Percentiles rank a stretch among this genome's conserved stretches.
Conservation (phyloP, 2,113 vertebrate species). For the Podocnemis expansa region DNA sequence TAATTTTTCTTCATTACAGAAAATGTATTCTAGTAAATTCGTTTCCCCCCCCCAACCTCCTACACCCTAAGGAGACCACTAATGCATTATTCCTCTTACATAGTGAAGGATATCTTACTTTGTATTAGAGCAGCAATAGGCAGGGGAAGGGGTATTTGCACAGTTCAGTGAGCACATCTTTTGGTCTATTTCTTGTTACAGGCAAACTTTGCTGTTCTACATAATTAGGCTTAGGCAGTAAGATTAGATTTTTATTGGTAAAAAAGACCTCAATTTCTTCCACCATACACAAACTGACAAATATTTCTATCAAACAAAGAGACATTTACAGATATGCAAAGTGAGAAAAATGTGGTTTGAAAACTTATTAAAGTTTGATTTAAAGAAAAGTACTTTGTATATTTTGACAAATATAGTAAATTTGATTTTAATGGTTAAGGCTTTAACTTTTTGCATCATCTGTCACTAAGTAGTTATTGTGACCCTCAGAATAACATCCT, state of each 20-base stretch:
- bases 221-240: background rate
- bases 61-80: conserved; percentile 22
- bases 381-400: background rate
- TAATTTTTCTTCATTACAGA: conserved; percentile 30
- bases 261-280: background rate
- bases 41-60: conserved; percentile 21
- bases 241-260: background rate
- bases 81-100: background rate
- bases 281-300: background rate
- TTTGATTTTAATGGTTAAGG: background rate
- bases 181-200: conserved; percentile 35
- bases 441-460: background rate
- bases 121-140: conserved; percentile 44
- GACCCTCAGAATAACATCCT: background rate
- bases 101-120: conserved; percentile 19
- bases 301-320: background rate
- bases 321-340: background rate
- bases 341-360: background rate
- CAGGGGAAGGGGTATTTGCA: conserved; percentile 49
- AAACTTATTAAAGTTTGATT: background rate
- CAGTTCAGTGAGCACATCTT: conserved; percentile 57
- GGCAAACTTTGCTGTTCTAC: conserved; percentile 32
- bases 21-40: background rate
- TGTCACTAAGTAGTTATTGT: background rate
- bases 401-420: background rate